These are phyloP conservation scores for Epizoanthus ramosus DNA, from an alignment of 92 coral and sea anemone species.

Conservation along the genomic window DNA sequence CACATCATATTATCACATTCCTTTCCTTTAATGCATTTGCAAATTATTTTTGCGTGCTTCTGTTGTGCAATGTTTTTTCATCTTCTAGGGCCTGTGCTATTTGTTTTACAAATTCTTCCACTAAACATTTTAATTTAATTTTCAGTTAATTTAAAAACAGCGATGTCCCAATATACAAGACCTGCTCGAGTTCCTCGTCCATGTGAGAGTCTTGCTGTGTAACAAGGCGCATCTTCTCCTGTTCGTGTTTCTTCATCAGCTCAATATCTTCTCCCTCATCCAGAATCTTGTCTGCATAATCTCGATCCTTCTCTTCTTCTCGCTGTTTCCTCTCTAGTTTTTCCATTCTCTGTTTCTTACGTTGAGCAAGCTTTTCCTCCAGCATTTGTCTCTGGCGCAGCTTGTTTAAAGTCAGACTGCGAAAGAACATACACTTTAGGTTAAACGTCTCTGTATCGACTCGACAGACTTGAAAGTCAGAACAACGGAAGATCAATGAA, in stretches of 20 bases:
- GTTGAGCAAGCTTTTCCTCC: constrained; percentile 78
- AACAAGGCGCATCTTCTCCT: constrained; percentile 71
- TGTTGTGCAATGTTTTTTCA: too few relatives aligned
- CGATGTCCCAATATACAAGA: not conserved
- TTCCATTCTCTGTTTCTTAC: constrained; percentile 75
- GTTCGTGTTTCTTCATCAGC: constrained; percentile 88
- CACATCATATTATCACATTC: too few relatives aligned
- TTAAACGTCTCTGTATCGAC: too few relatives aligned
- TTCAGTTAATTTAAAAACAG: too few relatives aligned
- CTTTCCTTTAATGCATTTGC: too few relatives aligned
- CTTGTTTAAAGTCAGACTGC: constrained; percentile 88
- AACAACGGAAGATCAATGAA: too few relatives aligned
- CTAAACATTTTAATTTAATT: too few relatives aligned
- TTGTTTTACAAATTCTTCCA: too few relatives aligned
- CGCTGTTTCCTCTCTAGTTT: constrained; percentile 75
- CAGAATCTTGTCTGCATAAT: constrained; percentile 65
- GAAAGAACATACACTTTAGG: not conserved
- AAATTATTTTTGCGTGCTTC: too few relatives aligned
- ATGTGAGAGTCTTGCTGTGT: constrained; percentile 62
- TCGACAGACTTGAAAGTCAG: too few relatives aligned
- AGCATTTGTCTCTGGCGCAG: constrained; percentile 92
- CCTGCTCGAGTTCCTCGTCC: constrained; percentile 86
- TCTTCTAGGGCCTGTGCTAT: too few relatives aligned
- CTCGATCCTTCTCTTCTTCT: constrained; percentile 73
- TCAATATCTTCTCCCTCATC: constrained; percentile 86